Evolutionary conservation across 2,888 invertebrate species (phyloP).

Genomic region (Tridacna gigas): DNA sequence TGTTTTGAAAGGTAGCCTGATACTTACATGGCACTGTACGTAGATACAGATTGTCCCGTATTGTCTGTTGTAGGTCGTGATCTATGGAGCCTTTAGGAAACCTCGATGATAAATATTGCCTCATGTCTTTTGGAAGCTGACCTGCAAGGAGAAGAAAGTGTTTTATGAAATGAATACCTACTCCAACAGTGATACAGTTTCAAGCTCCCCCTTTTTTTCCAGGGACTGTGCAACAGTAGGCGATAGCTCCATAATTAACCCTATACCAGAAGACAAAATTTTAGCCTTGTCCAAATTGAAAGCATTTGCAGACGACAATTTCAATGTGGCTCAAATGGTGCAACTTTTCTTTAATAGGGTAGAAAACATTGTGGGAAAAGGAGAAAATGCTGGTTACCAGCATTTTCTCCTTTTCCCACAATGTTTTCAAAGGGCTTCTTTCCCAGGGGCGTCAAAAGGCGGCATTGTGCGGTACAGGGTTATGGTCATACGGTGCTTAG

Average conservation of each 20-base stretch:
- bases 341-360: no score
- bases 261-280: no score
- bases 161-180: no score
- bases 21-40: slow-evolving; percentile 87
- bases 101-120: slow-evolving; percentile 87
- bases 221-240: background rate
- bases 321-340: no score
- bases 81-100: slow-evolving; percentile 88
- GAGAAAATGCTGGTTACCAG: no score
- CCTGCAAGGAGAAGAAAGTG: slow-evolving; percentile 70
- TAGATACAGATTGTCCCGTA: slow-evolving; percentile 88
- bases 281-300: no score
- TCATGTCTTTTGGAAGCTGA: slow-evolving; percentile 86
- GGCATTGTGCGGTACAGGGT: no score
- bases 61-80: slow-evolving; percentile 88
- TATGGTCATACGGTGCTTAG: no score
- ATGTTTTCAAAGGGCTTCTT: no score
- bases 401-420: background rate
- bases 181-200: background rate
- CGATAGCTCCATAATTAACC: background rate
- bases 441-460: no score
- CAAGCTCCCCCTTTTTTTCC: background rate
- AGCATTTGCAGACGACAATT: no score
- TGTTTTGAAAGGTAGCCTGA: background rate
- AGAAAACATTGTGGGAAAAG: no score